Evolutionary conservation across 1,140 invertebrate species (phyloP).

Genomic region (Monomorium pharaonis): DNA sequence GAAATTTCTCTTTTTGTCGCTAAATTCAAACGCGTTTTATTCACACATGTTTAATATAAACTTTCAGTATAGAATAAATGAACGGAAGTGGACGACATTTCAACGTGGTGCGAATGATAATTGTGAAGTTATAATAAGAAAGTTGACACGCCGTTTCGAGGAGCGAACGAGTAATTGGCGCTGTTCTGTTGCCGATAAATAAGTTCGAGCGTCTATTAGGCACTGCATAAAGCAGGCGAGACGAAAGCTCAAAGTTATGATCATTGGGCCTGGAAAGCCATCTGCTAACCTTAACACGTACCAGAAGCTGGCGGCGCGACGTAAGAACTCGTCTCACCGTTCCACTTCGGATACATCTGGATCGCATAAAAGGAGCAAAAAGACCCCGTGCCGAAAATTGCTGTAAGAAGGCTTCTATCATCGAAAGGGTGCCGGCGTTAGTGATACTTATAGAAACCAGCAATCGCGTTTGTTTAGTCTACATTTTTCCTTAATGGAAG

Average conservation of each 20-base stretch:
- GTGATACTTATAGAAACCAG: constrained; percentile 58
- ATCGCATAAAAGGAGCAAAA: constrained; percentile 73
- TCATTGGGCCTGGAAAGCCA: constrained; percentile 59
- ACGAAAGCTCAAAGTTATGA: constrained; percentile 64
- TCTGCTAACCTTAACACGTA: constrained; percentile 68
- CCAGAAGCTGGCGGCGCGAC: constrained; percentile 59
- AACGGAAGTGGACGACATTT: constrained; percentile 64
- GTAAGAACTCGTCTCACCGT: constrained; percentile 48
- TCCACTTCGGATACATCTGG: constrained; percentile 71
- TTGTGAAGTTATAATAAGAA: constrained; percentile 71
- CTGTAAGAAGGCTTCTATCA: constrained; percentile 65
- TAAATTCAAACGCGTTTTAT: constrained; percentile 26
- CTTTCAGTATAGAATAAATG: constrained; percentile 10
- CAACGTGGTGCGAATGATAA: constrained; percentile 12
- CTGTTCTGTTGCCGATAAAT: constrained; percentile 77
- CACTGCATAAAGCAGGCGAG: constrained; percentile 8
- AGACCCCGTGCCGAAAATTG: constrained; percentile 25
- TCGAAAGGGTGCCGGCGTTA: constrained; percentile 64
- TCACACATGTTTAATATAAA: constrained; percentile 72
- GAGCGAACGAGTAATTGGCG: constrained; percentile 60
- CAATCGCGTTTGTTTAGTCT: constrained; percentile 64
- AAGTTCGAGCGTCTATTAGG: constrained; percentile 64
- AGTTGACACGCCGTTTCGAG: constrained; percentile 61
- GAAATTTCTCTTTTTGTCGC: constrained; percentile 29
- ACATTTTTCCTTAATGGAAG: constrained; percentile 30